Percentiles rank a stretch among this genome's conserved stretches.
phyloP scores from a whole-genome alignment of 2,113 vertebrate genomes.

The Vidua macroura region DNA sequence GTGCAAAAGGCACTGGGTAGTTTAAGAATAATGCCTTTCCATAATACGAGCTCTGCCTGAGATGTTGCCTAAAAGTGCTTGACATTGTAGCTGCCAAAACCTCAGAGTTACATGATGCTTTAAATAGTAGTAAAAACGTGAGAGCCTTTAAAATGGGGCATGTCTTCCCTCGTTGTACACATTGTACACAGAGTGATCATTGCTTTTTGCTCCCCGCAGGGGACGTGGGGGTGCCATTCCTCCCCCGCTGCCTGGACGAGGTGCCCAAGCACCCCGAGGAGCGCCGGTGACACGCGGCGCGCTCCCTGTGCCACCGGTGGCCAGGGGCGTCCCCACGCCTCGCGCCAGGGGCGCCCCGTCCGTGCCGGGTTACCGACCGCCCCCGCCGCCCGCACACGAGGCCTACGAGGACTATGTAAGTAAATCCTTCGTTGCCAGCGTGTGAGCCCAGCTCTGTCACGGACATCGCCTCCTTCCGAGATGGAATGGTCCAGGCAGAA shows the following conservation, averaged over 20 bases:
- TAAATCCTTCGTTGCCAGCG: neutral
- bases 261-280: slow-evolving; percentile 84
- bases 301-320: slow-evolving; percentile 76
- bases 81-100: neutral
- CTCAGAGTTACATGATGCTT: rapidly evolving
- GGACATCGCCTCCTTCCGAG: neutral
- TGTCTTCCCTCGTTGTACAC: rapidly evolving
- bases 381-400: slow-evolving; percentile 83
- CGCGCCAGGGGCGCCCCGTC: slow-evolving; percentile 78
- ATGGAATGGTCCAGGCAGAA: neutral
- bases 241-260: slow-evolving; percentile 80
- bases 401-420: slow-evolving; percentile 96
- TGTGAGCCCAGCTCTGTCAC: neutral
- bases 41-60: neutral
- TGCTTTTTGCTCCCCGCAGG: slow-evolving; percentile 67
- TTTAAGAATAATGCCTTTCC: neutral
- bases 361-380: slow-evolving; percentile 82
- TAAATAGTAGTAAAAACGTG: neutral
- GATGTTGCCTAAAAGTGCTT: neutral
- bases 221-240: slow-evolving; percentile 83
- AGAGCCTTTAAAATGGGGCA: neutral
- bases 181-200: rapidly evolving
- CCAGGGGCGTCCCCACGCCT: slow-evolving; percentile 80
- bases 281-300: slow-evolving; percentile 80
- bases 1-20: neutral